These are phyloP conservation scores for Pharmacophagus antenor DNA, from an alignment of 2,888 invertebrate species.

Conservation along the genomic window DNA sequence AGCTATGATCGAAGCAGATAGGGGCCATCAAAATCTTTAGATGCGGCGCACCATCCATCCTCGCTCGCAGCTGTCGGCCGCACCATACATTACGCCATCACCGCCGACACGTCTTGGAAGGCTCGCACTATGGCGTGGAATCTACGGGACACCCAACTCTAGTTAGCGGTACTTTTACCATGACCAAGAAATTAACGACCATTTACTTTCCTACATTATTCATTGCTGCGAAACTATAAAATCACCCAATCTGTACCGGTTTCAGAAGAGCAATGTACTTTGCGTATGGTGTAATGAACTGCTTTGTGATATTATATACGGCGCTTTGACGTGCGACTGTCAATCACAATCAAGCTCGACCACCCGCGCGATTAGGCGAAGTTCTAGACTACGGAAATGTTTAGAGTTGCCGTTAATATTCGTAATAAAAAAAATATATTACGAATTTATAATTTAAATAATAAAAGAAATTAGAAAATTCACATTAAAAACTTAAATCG, in stretches of 20 bases:
- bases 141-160: slow-evolving; percentile 46
- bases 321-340: slow-evolving; percentile 68
- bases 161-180: slow-evolving; percentile 37
- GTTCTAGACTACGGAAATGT: slow-evolving; percentile 41
- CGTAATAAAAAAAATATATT: no score
- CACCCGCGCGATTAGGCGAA: slow-evolving; percentile 74
- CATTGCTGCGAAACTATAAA: slow-evolving; percentile 38
- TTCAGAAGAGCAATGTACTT: slow-evolving; percentile 39
- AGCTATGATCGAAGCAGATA: slow-evolving; percentile 32
- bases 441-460: no score
- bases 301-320: slow-evolving; percentile 39
- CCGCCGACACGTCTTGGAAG: slow-evolving; percentile 44
- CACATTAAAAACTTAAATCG: no score
- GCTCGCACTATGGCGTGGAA: slow-evolving; percentile 51
- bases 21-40: slow-evolving; percentile 38
- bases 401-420: slow-evolving; percentile 42
- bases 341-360: slow-evolving; percentile 78
- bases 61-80: slow-evolving; percentile 37
- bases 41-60: slow-evolving; percentile 37
- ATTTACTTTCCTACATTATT: slow-evolving; percentile 38
- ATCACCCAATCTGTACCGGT: slow-evolving; percentile 32
- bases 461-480: no score
- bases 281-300: slow-evolving; percentile 35
- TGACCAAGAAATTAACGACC: slow-evolving; percentile 26
- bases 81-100: slow-evolving; percentile 38